A percentile compares a stretch with the other conserved stretches of the same genome.
These are phyloP conservation scores for Limnephilus auricula DNA, from an alignment of 2,888 invertebrate species.

Conservation along the genomic window DNA sequence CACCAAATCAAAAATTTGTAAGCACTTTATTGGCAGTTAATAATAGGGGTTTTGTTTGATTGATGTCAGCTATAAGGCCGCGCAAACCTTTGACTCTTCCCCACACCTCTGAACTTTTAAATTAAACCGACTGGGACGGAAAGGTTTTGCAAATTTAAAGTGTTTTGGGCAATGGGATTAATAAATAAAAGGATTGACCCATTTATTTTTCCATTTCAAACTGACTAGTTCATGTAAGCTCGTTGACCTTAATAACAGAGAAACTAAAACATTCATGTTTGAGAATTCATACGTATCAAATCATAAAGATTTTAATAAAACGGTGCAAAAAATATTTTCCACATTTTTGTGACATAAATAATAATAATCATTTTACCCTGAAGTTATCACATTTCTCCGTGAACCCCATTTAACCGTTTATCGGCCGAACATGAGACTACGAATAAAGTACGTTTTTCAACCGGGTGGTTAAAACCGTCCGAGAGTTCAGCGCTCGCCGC, in stretches of 20 bases:
- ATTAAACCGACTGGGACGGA: neutral
- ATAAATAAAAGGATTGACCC: neutral
- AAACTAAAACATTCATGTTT: neutral
- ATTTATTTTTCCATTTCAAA: neutral
- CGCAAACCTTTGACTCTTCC: neutral
- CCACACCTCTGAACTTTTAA: neutral
- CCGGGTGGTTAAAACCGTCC: neutral
- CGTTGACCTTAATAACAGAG: neutral
- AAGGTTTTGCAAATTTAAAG: constrained; percentile 4
- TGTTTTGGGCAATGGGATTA: neutral
- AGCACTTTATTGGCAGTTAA: constrained; percentile 1
- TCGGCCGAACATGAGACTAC: neutral
- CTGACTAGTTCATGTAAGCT: neutral
- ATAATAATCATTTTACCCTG: neutral
- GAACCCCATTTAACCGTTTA: neutral
- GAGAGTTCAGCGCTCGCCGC: neutral
- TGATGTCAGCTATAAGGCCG: neutral
- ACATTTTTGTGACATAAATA: neutral
- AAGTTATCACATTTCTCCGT: neutral
- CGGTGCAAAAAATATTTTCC: neutral
- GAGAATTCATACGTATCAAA: neutral
- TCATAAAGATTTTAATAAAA: neutral
- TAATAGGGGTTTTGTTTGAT: neutral
- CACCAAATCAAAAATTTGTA: neutral
- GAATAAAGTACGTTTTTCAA: constrained; percentile 8